Conservation (phyloP, 2,113 vertebrate genomes). For the Cepphus grylle region DNA sequence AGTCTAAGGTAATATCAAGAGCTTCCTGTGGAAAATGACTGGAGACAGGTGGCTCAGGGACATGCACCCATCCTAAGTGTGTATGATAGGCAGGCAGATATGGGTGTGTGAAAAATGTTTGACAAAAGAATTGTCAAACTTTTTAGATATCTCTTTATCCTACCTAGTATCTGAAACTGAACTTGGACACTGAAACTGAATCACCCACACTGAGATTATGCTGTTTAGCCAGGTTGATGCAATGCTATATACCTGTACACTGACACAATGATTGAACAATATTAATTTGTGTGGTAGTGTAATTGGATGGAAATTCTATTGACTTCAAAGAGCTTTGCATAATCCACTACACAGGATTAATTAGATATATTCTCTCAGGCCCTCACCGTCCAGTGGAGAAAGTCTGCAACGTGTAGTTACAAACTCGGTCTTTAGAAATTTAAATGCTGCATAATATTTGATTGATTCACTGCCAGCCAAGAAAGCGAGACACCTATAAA, state of each 20-base stretch:
- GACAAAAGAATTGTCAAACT: neutral
- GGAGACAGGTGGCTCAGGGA: neutral
- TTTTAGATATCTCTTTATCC: neutral
- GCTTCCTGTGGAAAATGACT: neutral
- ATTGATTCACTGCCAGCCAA: neutral
- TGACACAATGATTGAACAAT: neutral
- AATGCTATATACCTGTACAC: neutral
- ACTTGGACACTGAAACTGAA: neutral
- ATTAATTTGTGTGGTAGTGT: neutral
- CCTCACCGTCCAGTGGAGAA: neutral
- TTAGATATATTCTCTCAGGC: neutral
- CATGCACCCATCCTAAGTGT: neutral
- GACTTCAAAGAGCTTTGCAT: neutral
- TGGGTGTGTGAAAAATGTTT: neutral
- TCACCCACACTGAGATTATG: neutral
- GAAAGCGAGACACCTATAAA: neutral
- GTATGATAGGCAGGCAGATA: neutral
- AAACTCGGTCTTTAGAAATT: neutral
- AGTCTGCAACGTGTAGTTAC: neutral
- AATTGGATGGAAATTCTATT: neutral
- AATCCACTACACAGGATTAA: neutral
- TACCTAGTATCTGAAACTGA: neutral
- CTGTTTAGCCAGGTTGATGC: neutral
- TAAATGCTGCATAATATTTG: neutral
- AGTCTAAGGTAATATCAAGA: neutral